Evolutionary conservation across 35 echinoderm and acorn worm genomes (phyloP), one percentile per base, ranked within the genome.

Genomic region (Anneissia japonica): DNA sequence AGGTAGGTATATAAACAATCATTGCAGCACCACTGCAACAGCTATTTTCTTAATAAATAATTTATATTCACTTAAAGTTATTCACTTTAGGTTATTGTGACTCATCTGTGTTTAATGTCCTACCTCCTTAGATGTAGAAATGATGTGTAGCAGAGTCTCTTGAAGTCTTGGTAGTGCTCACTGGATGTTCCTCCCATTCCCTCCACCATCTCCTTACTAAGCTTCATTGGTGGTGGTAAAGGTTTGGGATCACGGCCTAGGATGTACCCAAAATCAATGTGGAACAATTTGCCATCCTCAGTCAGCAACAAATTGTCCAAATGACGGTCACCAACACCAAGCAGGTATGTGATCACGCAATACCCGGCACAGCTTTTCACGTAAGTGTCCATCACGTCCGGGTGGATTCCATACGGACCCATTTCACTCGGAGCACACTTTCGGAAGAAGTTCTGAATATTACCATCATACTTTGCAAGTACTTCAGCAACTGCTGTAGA

Each of bases 181-280:
- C 96, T 92, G 45, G 86, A 75, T 6, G 92, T 90, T 36, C 96
- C 96, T 14, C 96, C 96, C 96, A 99, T 99, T 16, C 92, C 96
- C 79, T 99, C 96, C 82, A 99, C 82, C 96, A 99, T 94, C 74
- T 99, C 96, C 43, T 99, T 99, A 56, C 92, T 99, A 36, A 99
- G 87, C 74, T 99, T 99, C 96, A 99, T 99, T 21, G 96, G 96
- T 30, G 96, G 96, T 4, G 96, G 96, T 26, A 99, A 79, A 9
- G 92, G 96, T 79, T 99, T 99, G 73, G 96, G 96, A 79, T 99
- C 96, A 23, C 96, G 79, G 19, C 96, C 96, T 31, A 94, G 86
- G 31, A 99, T 97, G 90, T 99, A 99, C 7, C 95, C 96, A 87
- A 99, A 99, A 87, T 99, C 96, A 0, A 99, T 92, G 45, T 99